These are phyloP conservation scores for Diplazon laetatorius DNA, from an alignment of 2,888 invertebrate genomes.

Conservation along the genomic window DNA sequence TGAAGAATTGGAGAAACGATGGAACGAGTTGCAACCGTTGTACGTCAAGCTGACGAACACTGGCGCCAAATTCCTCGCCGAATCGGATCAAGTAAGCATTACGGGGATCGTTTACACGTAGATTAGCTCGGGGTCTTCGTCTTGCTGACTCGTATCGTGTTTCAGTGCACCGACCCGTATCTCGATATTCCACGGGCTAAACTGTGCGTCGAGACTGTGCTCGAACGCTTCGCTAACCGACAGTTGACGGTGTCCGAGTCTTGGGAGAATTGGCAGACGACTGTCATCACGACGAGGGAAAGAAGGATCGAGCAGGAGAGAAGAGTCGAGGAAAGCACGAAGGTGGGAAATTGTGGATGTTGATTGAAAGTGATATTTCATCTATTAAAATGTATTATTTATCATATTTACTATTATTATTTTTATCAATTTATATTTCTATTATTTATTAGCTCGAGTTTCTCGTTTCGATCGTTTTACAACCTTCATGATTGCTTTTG, in stretches of 20 bases:
- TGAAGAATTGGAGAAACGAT: conserved; percentile 85
- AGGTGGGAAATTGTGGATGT: too few species aligned
- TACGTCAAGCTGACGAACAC: conserved; percentile 87
- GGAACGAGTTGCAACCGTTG: conserved; percentile 86
- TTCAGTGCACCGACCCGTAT: conserved; percentile 85
- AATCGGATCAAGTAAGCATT: conserved; percentile 84
- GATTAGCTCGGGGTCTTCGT: neutral
- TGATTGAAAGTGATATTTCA: conserved; percentile 63
- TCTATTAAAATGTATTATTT: too few species aligned
- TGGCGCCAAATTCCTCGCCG: conserved; percentile 87
- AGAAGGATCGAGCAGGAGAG: conserved; percentile 83
- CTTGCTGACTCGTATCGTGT: conserved; percentile 39
- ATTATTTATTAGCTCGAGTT: too few species aligned
- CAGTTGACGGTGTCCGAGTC: conserved; percentile 87
- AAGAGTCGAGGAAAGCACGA: conserved; percentile 80
- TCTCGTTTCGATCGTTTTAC: too few species aligned
- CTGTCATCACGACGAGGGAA: conserved; percentile 83
- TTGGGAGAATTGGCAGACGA: conserved; percentile 89
- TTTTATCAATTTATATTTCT: too few species aligned
- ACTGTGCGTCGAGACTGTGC: conserved; percentile 87
- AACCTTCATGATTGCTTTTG: too few species aligned
- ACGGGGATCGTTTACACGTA: conserved; percentile 6
- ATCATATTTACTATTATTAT: too few species aligned
- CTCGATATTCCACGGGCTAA: conserved; percentile 87
- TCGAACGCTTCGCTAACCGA: conserved; percentile 87